phyloP scores from a whole-genome alignment of 2,797 vertebrate genomes.

The Pseudochirops corinnae region DNA sequence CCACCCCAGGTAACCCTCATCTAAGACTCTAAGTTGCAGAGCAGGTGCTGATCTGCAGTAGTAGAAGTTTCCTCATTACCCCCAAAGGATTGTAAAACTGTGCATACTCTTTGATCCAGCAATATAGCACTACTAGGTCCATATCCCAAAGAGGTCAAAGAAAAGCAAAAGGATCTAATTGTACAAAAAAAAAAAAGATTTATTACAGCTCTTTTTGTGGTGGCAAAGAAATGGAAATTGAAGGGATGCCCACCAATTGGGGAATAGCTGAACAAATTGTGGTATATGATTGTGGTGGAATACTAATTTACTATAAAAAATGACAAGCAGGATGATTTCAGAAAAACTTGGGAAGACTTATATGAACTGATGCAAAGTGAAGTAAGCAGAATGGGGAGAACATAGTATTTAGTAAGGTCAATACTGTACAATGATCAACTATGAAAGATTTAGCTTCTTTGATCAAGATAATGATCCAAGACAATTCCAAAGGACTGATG shows the following conservation, averaged over 20 bases:
- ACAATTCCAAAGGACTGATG: background rate
- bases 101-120: background rate
- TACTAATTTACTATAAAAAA: background rate
- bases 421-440: background rate
- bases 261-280: background rate
- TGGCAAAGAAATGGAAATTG: background rate
- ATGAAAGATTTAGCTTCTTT: background rate
- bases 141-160: background rate
- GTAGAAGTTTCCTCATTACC: background rate
- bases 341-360: background rate
- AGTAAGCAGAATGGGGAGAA: background rate
- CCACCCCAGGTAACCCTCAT: background rate
- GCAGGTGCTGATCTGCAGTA: background rate
- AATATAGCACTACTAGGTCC: background rate
- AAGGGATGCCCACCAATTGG: background rate
- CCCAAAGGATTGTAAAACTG: background rate
- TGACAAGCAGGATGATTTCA: background rate
- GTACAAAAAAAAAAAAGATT: background rate
- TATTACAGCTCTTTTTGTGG: background rate
- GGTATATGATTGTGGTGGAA: background rate
- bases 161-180: background rate
- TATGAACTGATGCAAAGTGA: background rate
- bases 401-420: background rate
- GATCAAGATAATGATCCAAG: background rate
- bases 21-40: background rate